Percentiles rank a stretch among this genome's conserved stretches.
These are phyloP conservation scores for Eilema caniola DNA, from an alignment of 2,888 invertebrate species.

Conservation along the genomic window DNA sequence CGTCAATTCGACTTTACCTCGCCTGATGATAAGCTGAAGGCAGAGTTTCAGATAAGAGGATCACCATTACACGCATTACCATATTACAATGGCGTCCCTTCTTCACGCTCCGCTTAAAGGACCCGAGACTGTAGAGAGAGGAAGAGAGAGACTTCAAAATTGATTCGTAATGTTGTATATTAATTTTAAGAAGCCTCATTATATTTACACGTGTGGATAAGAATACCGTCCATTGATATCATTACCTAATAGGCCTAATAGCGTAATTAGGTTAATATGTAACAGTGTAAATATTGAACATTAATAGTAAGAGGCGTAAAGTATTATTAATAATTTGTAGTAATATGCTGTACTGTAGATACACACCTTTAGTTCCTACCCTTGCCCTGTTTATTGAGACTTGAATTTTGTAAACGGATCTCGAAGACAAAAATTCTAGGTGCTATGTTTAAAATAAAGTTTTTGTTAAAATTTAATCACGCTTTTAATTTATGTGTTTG, in stretches of 20 bases:
- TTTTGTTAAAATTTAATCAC: slow-evolving; percentile 62
- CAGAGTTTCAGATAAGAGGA: no score
- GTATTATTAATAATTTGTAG: neutral
- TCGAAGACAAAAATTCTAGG: slow-evolving; percentile 79
- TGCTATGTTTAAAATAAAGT: slow-evolving; percentile 79
- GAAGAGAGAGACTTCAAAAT: no score
- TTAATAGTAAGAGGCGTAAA: neutral
- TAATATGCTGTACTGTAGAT: slow-evolving; percentile 5
- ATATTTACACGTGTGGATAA: slow-evolving; percentile 6
- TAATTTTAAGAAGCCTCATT: neutral
- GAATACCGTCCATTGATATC: slow-evolving; percentile 21
- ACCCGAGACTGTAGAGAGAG: no score
- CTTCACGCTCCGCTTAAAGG: no score
- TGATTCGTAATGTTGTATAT: neutral
- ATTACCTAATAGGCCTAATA: slow-evolving; percentile 5
- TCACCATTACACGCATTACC: no score
- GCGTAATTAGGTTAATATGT: slow-evolving; percentile 5
- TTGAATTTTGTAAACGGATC: slow-evolving; percentile 71
- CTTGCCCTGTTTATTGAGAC: slow-evolving; percentile 54
- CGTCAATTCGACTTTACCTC: no score
- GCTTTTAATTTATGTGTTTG: slow-evolving; percentile 33
- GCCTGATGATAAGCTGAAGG: no score
- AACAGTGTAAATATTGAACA: slow-evolving; percentile 9
- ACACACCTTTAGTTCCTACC: slow-evolving; percentile 57
- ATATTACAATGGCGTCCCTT: no score